phyloP scores from a whole-genome alignment of 1,140 invertebrate genomes.

The Zaprionus vittiger region DNA sequence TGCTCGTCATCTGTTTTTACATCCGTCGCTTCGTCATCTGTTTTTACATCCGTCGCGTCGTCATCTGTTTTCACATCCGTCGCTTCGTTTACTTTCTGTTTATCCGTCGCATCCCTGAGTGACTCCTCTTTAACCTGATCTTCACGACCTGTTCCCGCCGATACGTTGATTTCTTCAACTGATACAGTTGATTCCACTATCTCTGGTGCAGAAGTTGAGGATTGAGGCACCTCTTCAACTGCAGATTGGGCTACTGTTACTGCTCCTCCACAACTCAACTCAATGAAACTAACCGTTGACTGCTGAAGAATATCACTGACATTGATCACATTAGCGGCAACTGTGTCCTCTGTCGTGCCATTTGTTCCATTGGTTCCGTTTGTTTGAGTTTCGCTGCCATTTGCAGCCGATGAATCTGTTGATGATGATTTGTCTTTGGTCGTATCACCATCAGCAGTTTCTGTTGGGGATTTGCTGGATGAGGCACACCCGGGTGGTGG shows the following conservation, averaged over 20 bases:
- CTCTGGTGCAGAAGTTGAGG: not conserved
- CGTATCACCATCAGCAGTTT: not conserved
- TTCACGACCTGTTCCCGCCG: not conserved
- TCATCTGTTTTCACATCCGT: not conserved
- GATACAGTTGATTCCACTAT: not conserved
- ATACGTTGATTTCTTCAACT: not conserved
- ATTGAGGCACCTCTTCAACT: not conserved
- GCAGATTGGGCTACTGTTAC: not conserved
- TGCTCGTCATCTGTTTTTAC: not conserved
- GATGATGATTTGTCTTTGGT: conserved; percentile 24
- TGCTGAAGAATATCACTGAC: conserved; percentile 72
- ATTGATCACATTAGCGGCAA: conserved; percentile 49
- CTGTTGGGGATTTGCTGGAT: conserved; percentile 11
- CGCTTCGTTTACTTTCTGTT: not conserved
- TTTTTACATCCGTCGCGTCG: not conserved
- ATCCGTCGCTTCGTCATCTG: not conserved
- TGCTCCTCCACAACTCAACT: conserved; percentile 40
- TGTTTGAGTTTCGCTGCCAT: conserved; percentile 48
- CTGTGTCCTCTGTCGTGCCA: conserved; percentile 28
- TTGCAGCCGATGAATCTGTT: conserved; percentile 31
- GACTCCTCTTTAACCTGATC: not conserved
- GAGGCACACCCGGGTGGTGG: conserved; percentile 28
- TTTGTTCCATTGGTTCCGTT: conserved; percentile 54
- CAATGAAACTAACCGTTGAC: conserved; percentile 63
- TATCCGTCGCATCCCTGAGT: too few species aligned